These are phyloP conservation scores for Caenorhabditis remanei DNA, from an alignment of 1,140 invertebrate species.

Conservation along the genomic window DNA sequence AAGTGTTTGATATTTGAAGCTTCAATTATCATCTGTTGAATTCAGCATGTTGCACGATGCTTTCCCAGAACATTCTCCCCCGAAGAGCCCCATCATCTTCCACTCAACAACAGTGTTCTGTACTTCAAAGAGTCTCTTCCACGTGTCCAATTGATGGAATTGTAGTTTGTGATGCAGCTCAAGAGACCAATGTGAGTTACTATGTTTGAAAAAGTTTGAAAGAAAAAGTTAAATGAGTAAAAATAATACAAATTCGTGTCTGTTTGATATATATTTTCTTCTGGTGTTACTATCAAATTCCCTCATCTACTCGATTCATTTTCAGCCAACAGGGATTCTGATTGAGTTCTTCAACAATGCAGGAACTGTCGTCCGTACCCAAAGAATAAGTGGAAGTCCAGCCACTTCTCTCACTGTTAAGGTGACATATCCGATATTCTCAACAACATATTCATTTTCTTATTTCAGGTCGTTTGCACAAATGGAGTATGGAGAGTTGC, in stretches of 20 bases:
- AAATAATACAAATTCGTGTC: too few relatives aligned
- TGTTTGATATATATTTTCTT: too few relatives aligned
- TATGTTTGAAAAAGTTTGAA: neutral
- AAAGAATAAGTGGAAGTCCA: neutral
- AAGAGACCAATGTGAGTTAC: constrained; percentile 45
- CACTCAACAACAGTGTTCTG: constrained; percentile 42
- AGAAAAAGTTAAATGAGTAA: neutral
- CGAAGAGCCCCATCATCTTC: neutral
- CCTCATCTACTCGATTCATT: neutral
- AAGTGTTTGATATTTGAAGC: neutral
- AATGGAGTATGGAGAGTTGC: constrained; percentile 42
- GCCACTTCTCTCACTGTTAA: constrained; percentile 5
- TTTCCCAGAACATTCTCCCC: neutral
- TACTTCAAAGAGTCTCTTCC: constrained; percentile 47
- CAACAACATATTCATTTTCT: neutral
- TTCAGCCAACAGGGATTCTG: constrained; percentile 15
- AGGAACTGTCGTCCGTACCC: constrained; percentile 5
- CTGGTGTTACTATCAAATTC: too few relatives aligned
- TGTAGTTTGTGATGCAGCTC: constrained; percentile 43
- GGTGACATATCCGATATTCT: neutral
- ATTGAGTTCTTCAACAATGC: constrained; percentile 22
- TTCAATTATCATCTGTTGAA: neutral
- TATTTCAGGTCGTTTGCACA: constrained; percentile 28
- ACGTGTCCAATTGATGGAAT: constrained; percentile 52
- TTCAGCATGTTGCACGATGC: constrained; percentile 53